Base-by-base conservation (phyloP, 1,140 invertebrate genomes). In the Chrysopa pallens region DNA sequence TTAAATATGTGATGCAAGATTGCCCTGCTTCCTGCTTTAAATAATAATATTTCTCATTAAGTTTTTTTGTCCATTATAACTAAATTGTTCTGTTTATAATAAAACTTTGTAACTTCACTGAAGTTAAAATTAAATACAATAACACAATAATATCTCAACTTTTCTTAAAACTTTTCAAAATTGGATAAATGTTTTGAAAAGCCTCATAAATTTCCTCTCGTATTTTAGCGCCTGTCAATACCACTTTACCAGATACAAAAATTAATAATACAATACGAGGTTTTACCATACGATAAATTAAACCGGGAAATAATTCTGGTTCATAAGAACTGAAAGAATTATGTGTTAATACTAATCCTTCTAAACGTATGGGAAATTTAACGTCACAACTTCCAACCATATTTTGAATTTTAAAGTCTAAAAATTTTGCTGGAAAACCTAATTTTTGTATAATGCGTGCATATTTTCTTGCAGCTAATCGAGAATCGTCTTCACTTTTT, bases 381-480 rank as follows among this genome's bases (percentile, higher is more conserved):
- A 99, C 93, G 69, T 99, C 95, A 69, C 93, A 98, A 56, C 90
- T 97, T 8, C 93, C 96, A 36, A 99, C 96, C 92, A 99, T 99
- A 60, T 99, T 99, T 69, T 99, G 95, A 50, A 99, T 95, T 74
- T 98, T 99, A 59, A 99, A 99, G 58, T 99, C 93, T 39, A 95
- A 72, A 64, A 99, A 99, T 65, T 98, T 98, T 6, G 94, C 94
- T 78, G 94, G 67, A 43, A 76, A 76, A 40, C 93, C 94, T 17
- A 99, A 67, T 65, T 98, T 98, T 60, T 99, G 96, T 46, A 99
- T 94, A 63, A 99, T 99, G 55, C 96, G 73, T 13, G 96, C 96
- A 72, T 98, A 99, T 67, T 98, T 98, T 55, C 95, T 73, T 3
- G 94, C 95, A 40, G 96, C 96, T 46, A 98, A 65, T 51, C 92